phyloP scores from a whole-genome alignment of 2,113 vertebrate species.

The Platysteira castanea region DNA sequence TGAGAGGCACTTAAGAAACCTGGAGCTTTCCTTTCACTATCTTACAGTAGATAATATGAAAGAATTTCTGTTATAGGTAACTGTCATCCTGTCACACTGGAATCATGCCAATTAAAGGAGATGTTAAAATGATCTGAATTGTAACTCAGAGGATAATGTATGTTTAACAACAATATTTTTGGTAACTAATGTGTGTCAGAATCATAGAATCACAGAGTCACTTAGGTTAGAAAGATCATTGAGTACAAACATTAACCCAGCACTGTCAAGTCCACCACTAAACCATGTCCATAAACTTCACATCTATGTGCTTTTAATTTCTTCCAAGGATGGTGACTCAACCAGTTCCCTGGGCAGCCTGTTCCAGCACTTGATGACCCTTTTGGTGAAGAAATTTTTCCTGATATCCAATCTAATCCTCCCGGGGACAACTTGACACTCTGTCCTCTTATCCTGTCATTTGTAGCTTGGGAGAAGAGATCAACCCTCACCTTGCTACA shows the following conservation, averaged over 20 bases:
- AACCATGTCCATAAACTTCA: rapidly evolving
- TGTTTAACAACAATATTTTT: slow-evolving; percentile 10
- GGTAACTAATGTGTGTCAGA: not conserved
- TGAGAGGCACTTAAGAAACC: not conserved
- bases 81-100: not conserved
- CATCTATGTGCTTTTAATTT: not conserved
- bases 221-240: not conserved
- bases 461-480: not conserved
- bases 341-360: not conserved
- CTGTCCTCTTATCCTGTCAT: not conserved
- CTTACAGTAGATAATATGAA: not conserved
- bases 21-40: not conserved
- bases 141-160: not conserved
- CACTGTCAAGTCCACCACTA: not conserved
- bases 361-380: not conserved
- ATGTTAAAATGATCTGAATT: not conserved
- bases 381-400: not conserved
- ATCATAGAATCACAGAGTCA: not conserved
- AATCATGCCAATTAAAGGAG: not conserved
- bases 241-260: not conserved
- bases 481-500: rapidly evolving
- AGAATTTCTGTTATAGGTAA: not conserved
- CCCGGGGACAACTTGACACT: not conserved
- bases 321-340: not conserved
- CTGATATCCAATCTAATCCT: not conserved